Conservation (phyloP, 2,113 vertebrate species). For the Phyllostomus discolor region DNA sequence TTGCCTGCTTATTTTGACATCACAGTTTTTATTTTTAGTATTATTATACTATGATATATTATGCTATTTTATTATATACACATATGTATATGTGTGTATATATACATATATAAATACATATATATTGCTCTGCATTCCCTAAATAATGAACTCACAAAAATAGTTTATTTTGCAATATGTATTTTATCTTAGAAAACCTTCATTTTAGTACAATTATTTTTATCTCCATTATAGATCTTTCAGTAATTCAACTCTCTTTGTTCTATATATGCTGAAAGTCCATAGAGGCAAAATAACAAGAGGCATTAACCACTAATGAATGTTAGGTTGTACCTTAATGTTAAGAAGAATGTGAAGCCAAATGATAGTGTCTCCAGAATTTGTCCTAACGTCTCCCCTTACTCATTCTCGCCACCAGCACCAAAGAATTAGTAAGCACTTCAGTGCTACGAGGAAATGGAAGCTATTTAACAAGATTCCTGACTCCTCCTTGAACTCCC, state of each 20-base stretch:
- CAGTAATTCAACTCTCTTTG: background rate
- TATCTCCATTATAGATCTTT: background rate
- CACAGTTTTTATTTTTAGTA: background rate
- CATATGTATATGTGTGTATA: background rate
- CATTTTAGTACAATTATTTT: background rate
- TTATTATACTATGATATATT: background rate
- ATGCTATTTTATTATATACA: background rate
- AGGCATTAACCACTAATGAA: background rate
- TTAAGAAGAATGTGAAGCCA: background rate
- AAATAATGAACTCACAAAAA: background rate
- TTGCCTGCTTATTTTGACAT: background rate
- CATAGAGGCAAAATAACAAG: background rate
- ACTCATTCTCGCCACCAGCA: too few species aligned
- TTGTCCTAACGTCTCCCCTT: background rate
- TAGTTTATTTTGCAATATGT: background rate
- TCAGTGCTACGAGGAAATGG: background rate
- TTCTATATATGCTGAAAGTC: background rate
- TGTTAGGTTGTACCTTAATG: background rate
- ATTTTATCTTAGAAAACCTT: background rate
- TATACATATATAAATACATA: background rate
- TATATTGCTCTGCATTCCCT: background rate
- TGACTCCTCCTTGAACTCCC: background rate
- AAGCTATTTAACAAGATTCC: background rate
- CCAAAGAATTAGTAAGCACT: background rate
- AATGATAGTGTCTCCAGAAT: background rate